Conservation (phyloP, 2,113 vertebrate species). For the Perca flavescens region DNA sequence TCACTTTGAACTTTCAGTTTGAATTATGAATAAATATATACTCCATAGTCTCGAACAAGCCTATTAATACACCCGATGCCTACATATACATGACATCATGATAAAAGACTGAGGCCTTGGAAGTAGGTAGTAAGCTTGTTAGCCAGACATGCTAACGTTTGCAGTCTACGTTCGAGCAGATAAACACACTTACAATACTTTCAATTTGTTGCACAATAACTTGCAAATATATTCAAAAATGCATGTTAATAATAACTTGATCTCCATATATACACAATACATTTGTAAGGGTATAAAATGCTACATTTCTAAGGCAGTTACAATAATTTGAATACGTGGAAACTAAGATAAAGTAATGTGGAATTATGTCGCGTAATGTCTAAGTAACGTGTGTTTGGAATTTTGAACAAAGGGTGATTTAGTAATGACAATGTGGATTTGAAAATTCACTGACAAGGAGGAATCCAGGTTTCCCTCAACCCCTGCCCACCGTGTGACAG, state of each 20-base stretch:
- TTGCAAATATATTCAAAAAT: background rate
- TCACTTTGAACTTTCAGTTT: no score
- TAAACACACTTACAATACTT: background rate
- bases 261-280: background rate
- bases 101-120: no score
- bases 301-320: background rate
- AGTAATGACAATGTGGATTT: background rate
- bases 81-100: no score
- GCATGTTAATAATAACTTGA: background rate
- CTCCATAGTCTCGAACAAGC: no score
- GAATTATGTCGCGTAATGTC: background rate
- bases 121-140: no score
- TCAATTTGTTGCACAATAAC: background rate
- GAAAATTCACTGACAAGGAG: background rate
- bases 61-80: no score
- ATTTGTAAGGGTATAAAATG: background rate
- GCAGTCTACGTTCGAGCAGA: background rate
- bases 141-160: background rate
- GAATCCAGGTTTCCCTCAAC: conserved; percentile 41
- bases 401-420: background rate
- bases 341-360: background rate
- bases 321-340: background rate
- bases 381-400: background rate
- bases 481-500: conserved; percentile 38
- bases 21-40: no score